phyloP scores from a whole-genome alignment of 2,113 vertebrate species.

The Lethenteron camtschaticum region DNA sequence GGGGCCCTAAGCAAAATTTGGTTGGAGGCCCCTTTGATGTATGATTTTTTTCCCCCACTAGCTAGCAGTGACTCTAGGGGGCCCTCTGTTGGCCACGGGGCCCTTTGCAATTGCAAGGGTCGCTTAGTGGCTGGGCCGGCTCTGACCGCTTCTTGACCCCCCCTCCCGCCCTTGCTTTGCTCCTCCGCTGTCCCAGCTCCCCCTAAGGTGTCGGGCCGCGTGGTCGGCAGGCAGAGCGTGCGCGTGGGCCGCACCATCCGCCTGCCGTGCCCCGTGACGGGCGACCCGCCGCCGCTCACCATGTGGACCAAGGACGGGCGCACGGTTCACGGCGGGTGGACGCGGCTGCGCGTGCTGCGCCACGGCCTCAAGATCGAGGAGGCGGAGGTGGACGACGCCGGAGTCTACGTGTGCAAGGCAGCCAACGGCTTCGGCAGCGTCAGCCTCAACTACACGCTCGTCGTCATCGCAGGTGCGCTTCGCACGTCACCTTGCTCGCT shows the following conservation, averaged over 20 bases:
- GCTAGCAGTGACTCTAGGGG: too few relatives aligned
- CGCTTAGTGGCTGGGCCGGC: too few relatives aligned
- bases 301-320: conserved; percentile 22
- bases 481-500: background rate
- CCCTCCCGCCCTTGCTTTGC: too few relatives aligned
- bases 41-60: too few relatives aligned
- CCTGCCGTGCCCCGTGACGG: conserved; percentile 19
- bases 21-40: too few relatives aligned
- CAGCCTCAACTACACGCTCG: conserved; percentile 20
- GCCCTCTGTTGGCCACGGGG: too few relatives aligned
- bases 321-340: conserved; percentile 18
- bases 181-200: conserved; percentile 13
- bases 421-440: conserved; percentile 23
- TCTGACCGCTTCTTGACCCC: too few relatives aligned
- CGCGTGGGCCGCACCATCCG: conserved; percentile 15
- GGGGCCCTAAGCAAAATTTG: too few relatives aligned
- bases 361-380: conserved; percentile 17
- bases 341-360: conserved; percentile 15
- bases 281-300: conserved; percentile 19
- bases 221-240: conserved; percentile 16
- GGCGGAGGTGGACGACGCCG: conserved; percentile 17
- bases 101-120: too few relatives aligned
- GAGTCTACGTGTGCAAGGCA: conserved; percentile 18
- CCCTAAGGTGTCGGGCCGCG: conserved; percentile 13
- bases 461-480: conserved; percentile 15